Evolutionary conservation across 92 coral and sea anemone species (phyloP).

Genomic region (Phenganax marumi): DNA sequence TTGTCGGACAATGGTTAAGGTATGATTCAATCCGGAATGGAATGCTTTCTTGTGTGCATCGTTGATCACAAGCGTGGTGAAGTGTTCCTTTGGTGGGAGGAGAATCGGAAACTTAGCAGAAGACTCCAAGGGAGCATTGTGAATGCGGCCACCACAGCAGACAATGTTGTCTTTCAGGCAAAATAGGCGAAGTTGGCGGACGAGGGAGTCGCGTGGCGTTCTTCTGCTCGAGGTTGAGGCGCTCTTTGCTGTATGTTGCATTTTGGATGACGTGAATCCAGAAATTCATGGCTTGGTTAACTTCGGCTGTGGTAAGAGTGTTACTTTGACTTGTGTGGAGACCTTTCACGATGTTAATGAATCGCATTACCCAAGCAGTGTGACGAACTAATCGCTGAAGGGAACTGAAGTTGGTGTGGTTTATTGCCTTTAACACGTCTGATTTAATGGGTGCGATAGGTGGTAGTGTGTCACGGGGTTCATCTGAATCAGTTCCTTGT

Average conservation of each 20-base stretch:
- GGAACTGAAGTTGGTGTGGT: neutral
- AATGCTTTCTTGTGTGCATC: neutral
- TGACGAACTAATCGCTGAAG: neutral
- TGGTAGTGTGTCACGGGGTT: neutral
- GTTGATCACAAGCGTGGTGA: neutral
- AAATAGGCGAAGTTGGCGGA: conserved; percentile 22
- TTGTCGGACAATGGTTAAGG: conserved; percentile 1
- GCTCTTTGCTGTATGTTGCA: neutral
- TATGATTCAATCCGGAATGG: neutral
- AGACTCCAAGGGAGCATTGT: neutral
- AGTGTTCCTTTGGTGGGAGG: conserved; percentile 2
- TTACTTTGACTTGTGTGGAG: neutral
- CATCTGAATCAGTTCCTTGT: neutral
- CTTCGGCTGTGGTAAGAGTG: neutral
- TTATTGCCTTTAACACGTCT: neutral
- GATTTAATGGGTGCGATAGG: neutral
- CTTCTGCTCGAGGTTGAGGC: neutral
- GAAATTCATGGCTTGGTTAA: neutral
- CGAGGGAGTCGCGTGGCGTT: neutral
- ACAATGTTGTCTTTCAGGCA: neutral
- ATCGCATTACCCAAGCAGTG: neutral
- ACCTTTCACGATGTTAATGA: neutral
- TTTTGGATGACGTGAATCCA: conserved; percentile 5
- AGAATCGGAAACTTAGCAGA: conserved; percentile 11
- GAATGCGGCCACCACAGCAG: neutral